Base-by-base conservation (phyloP, 2,113 vertebrate species). In the Neomonachus schauinslandi region DNA sequence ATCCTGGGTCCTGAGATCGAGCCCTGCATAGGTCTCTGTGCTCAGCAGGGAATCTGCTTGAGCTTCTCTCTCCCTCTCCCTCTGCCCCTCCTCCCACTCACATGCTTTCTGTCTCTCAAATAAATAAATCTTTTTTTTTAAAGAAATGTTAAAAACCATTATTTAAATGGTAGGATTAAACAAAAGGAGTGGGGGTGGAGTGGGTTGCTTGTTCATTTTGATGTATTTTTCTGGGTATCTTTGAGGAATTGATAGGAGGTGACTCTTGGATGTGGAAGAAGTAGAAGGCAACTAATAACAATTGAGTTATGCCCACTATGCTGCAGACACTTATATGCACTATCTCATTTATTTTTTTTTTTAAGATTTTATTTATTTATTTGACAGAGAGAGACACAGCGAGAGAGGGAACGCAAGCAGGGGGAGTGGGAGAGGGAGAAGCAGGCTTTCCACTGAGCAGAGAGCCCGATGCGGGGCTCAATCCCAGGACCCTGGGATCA, bases 211-310 rank as follows among this genome's bases (percentile, higher is more conserved):
- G 59, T 94, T 92, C 33, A 21, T 83, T 92, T 81, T 72, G 13
- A 83, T 83, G 4, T 67, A 57, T 88, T 93, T 97, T 94, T 84
- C 31, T 72, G 36, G 67, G 24, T 79, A 9, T 95, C 67, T 83
- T 96, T 26, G 94, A 86, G 26, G 36, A 95, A 76, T 63, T 77
- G 3, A 65, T 72, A 63, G 46, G 31, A 89, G 9, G 65, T 82
- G 46, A 3, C 33, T 63, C 21, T 36, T 89, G 36, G 28, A 86
- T 83, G 82, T 79, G 36, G 53, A 67, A 80, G 63, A 95, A 91
- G 33, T n/a, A 22, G 53, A 92, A 74, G 49, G 21, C 39, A 79
- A 24, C 33, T 53, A 85, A 63, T 71, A 63, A 33, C 49, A 88
- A 69, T n/a, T 80, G 39, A 71, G 67, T 81, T 53, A 74, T 92